A percentile compares a stretch with the other conserved stretches of the same genome.
Conservation (phyloP, 2,797 vertebrate species). For the Etheostoma nigrum region DNA sequence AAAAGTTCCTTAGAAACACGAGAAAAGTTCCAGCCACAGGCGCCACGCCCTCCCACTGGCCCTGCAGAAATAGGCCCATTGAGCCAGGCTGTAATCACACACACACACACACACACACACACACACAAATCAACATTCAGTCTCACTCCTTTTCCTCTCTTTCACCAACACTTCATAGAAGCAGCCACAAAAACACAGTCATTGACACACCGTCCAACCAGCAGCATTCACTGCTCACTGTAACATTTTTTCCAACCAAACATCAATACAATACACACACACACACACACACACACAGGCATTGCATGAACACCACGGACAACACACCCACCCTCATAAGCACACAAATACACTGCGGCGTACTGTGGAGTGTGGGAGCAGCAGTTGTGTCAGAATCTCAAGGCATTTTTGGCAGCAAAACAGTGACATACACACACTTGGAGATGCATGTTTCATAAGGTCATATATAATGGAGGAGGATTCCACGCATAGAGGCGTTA, state of each 20-base stretch:
- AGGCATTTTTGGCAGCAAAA: constrained; percentile 72
- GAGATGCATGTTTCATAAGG: constrained; percentile 75
- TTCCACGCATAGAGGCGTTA: constrained; percentile 62
- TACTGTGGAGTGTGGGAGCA: constrained; percentile 65
- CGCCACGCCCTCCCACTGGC: constrained; percentile 83
- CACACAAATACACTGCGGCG: constrained; percentile 29
- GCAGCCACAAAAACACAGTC: constrained; percentile 64
- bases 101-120: constrained; percentile 41
- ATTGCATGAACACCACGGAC: constrained; percentile 14
- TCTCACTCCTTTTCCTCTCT: constrained; percentile 39
- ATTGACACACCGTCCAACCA: constrained; percentile 66
- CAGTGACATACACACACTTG: constrained; percentile 50
- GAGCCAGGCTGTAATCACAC: constrained; percentile 76
- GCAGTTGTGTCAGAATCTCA: constrained; percentile 67
- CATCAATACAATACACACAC: constrained; percentile 49
- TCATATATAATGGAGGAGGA: constrained; percentile 78
- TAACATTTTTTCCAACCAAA: constrained; percentile 60
- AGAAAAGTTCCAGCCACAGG: constrained; percentile 87
- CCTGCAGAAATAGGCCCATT: constrained; percentile 81
- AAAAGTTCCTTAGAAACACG: constrained; percentile 89
- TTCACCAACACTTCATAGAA: constrained; percentile 57
- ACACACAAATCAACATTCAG: constrained; percentile 61
- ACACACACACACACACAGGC: constrained; percentile 18
- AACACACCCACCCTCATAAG: constrained; percentile 34
- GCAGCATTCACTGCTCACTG: constrained; percentile 54